Base-by-base conservation (phyloP, 2,113 vertebrate genomes). In the Octodon degus region DNA sequence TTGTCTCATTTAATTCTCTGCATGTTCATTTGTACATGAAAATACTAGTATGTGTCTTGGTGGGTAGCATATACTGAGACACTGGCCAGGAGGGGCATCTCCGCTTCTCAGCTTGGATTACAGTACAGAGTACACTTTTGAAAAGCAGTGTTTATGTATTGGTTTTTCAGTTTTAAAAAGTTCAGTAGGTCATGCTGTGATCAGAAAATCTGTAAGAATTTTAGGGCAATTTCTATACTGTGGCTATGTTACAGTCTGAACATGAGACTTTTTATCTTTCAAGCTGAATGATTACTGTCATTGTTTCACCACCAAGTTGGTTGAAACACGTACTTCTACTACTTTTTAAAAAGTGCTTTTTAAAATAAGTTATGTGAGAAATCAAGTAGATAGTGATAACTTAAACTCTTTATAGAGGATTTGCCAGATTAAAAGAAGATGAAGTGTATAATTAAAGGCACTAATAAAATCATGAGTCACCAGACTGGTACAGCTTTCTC, bases 151-250 rank as follows among this genome's bases (percentile, higher is more conserved):
- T 98, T 98, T 96, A 98, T 85, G 4, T 95, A 68, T 96, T 96
- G 97, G 79, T 79, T 94, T 97, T 97, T 96, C 53, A 90, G 53
- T 94, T 97, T 91, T 22, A 91, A 98, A 96, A 95, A 81, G 91
- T 91, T 97, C 95, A 94, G 65, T 97, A 95, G 86, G 84, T 97
- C 94, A 98, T 95, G 96, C 77, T 93, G 90, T 76, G 91, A 97
- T 98, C 94, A 97, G 97, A 98, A 97, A 97, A 94, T 55, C 96
- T 98, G 83, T 97, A 94, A 95, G 94, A 95, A 93, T 98, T 98
- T 98, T 97, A 93, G 93, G 95, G 84, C 86, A 96, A 83, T 90
- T 96, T 97, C 91, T 98, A 96, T 95, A 90, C 83, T 97, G 81
- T 96, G 89, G 83, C 70, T 97, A 70, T 97, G 90, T 98, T 97